A percentile compares a stretch with the other conserved stretches of the same genome.
Conservation (phyloP, 1,140 invertebrate species). For the Lepidurus packardi region DNA sequence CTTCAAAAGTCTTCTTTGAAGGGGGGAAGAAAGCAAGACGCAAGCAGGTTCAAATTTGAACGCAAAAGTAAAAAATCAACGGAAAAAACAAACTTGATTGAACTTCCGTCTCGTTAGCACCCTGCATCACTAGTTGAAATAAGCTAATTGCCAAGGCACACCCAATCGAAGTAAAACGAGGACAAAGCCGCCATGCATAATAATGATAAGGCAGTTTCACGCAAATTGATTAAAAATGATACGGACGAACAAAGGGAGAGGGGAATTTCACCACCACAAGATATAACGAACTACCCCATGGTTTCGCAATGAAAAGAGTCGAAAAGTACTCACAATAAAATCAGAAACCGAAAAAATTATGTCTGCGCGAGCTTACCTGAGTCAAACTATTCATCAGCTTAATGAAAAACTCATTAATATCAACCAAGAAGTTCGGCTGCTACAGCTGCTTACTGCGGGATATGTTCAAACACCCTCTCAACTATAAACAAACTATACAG, state of each 20-base stretch:
- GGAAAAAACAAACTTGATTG: background rate
- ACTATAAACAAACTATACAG: too few relatives aligned
- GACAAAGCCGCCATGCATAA: conserved; percentile 21
- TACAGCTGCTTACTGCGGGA: background rate
- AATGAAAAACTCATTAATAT: conserved; percentile 6
- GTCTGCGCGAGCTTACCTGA: background rate
- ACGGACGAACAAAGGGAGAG: background rate
- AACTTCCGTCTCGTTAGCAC: background rate
- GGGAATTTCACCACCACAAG: background rate
- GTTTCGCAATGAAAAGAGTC: background rate
- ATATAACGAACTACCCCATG: background rate
- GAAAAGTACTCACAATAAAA: background rate
- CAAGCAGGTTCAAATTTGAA: background rate
- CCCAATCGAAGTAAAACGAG: conserved; percentile 21
- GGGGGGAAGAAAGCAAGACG: background rate
- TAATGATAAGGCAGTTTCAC: background rate
- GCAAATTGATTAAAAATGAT: background rate
- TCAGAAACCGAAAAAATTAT: background rate
- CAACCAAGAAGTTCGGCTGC: background rate
- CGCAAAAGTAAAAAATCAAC: background rate
- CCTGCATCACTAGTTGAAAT: background rate
- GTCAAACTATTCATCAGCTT: background rate
- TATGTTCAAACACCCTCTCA: background rate
- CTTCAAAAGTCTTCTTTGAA: background rate
- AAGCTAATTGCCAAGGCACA: conserved; percentile 11